These are phyloP conservation scores for Xylocopa sonorina DNA, from an alignment of 1,140 invertebrate genomes.

Conservation along the genomic window DNA sequence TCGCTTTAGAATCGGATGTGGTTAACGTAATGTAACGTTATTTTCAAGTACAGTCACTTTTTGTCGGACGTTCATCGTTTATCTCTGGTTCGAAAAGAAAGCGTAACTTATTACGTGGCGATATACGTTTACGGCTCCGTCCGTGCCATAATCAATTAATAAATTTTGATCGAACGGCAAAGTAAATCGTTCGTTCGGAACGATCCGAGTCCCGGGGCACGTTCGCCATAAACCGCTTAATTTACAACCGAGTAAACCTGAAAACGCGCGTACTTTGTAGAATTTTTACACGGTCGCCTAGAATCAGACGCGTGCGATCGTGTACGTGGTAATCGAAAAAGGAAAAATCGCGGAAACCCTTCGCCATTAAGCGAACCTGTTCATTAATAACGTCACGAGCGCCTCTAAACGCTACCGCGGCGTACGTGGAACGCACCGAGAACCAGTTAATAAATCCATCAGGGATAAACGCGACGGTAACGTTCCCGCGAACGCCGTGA, in stretches of 20 bases:
- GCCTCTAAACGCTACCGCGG: neutral
- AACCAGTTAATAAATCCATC: slow-evolving; percentile 31
- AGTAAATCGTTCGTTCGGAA: neutral
- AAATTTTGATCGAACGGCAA: neutral
- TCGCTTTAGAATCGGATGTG: no score
- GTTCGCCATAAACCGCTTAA: neutral
- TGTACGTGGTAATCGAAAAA: neutral
- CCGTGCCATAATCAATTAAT: neutral
- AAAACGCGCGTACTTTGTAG: neutral
- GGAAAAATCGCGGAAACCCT: neutral
- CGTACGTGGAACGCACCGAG: neutral
- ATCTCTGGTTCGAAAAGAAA: no score
- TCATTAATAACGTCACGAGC: slow-evolving; percentile 11
- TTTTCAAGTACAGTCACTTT: no score
- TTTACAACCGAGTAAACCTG: neutral
- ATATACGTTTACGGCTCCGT: neutral
- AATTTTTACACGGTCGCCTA: neutral
- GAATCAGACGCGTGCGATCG: neutral
- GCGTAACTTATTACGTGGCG: neutral
- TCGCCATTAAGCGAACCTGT: slow-evolving; percentile 2
- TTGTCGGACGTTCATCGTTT: no score
- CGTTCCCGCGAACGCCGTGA: slow-evolving; percentile 5
- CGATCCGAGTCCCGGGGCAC: no score
- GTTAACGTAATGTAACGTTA: no score
- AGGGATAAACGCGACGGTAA: neutral